Evolutionary conservation across 2,888 invertebrate genomes (phyloP).

Genomic region (Ophonus ardosiacus): DNA sequence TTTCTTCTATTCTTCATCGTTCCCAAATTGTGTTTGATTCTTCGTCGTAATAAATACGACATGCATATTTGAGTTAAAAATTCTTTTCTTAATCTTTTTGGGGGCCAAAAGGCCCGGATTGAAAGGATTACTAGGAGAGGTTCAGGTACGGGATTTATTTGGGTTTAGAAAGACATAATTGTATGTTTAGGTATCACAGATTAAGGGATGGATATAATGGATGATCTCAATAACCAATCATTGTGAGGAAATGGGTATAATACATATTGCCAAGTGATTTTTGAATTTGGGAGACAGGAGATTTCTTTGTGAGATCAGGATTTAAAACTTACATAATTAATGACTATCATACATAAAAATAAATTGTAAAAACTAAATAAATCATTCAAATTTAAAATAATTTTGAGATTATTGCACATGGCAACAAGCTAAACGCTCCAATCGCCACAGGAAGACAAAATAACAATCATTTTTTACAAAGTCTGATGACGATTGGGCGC

Average conservation of each 20-base stretch:
- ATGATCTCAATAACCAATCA: conserved; percentile 52
- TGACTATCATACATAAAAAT: conserved; percentile 64
- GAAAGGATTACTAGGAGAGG: conserved; percentile 55
- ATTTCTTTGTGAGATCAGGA: conserved; percentile 63
- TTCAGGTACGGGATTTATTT: conserved; percentile 36
- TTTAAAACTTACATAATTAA: conserved; percentile 63
- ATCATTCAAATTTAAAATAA: conserved; percentile 52
- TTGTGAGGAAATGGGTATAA: conserved; percentile 26
- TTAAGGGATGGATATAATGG: conserved; percentile 69
- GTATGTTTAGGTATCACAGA: conserved; percentile 68
- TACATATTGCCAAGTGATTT: conserved; percentile 51
- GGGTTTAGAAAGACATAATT: conserved; percentile 58
- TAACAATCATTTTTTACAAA: conserved; percentile 50
- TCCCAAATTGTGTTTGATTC: background rate
- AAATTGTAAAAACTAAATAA: conserved; percentile 55
- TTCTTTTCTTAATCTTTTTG: conserved; percentile 60
- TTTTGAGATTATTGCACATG: conserved; percentile 64
- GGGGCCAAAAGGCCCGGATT: conserved; percentile 64
- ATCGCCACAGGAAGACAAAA: conserved; percentile 60
- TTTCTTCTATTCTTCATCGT: background rate
- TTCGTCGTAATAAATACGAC: conserved; percentile 16
- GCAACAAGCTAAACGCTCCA: conserved; percentile 48
- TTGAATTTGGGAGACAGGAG: conserved; percentile 49
- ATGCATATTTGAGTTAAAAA: background rate
- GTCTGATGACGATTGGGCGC: conserved; percentile 41